Percentiles rank a stretch among this genome's conserved stretches.
Conservation (phyloP, 2,888 invertebrate species). For the Dusona sp. region DNA sequence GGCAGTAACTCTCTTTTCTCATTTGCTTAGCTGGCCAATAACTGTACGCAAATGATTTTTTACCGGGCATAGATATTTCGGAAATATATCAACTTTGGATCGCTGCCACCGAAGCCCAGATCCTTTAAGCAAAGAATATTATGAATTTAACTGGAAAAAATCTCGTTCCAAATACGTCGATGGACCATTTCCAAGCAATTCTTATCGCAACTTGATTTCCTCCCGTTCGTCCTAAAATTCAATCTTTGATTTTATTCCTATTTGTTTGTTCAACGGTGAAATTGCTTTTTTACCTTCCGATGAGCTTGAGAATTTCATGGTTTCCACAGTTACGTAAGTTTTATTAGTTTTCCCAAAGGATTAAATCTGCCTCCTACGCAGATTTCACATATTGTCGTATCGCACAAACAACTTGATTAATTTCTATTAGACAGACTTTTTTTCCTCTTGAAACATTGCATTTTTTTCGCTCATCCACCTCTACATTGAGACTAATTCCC, state of each 20-base stretch:
- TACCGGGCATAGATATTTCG: background rate
- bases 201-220: constrained; percentile 30
- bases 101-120: background rate
- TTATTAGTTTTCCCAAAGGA: background rate
- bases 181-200: background rate
- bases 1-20: background rate
- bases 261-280: background rate
- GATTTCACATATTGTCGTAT: background rate
- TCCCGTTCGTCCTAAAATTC: background rate
- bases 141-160: constrained; percentile 48
- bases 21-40: constrained; percentile 4
- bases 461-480: background rate
- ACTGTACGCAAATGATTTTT: background rate
- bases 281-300: constrained; percentile 5
- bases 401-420: background rate
- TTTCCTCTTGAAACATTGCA: background rate
- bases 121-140: constrained; percentile 47
- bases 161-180: constrained; percentile 26
- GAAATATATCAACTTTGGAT: background rate
- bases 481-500: background rate
- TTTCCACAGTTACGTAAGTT: background rate
- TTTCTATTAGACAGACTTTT: background rate
- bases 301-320: background rate
- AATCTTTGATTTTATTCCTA: background rate
- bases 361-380: background rate